phyloP scores from a whole-genome alignment of 2,888 invertebrate genomes.

The Parnassius apollo region DNA sequence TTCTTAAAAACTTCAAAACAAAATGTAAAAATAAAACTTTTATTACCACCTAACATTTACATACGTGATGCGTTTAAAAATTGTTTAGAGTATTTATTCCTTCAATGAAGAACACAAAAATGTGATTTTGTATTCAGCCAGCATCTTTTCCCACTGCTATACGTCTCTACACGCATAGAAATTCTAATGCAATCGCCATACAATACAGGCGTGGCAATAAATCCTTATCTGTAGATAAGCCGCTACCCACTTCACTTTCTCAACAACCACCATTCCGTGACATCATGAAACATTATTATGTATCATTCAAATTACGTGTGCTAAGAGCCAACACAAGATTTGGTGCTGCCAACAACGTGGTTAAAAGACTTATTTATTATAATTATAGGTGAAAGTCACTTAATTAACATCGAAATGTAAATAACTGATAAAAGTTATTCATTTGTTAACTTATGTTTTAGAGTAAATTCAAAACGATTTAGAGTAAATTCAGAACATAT shows the following conservation, averaged over 20 bases:
- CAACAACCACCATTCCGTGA: constrained; percentile 27
- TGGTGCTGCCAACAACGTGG: constrained; percentile 20
- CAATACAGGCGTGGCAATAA: constrained; percentile 44
- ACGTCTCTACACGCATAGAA: constrained; percentile 20
- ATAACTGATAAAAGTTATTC: constrained; percentile 5
- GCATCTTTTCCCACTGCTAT: constrained; percentile 14
- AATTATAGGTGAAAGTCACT: constrained; percentile 22
- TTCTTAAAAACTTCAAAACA: constrained; percentile 3
- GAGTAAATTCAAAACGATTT: not conserved
- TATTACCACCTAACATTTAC: constrained; percentile 14
- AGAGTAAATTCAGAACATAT: not conserved
- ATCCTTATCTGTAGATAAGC: constrained; percentile 56
- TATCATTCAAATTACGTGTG: constrained; percentile 23
- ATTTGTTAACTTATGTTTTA: not conserved
- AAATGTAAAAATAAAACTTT: constrained; percentile 1
- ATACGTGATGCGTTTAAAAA: constrained; percentile 11
- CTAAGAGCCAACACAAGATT: constrained; percentile 13
- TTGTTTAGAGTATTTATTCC: constrained; percentile 17
- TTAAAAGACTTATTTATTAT: constrained; percentile 20
- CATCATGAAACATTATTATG: constrained; percentile 22
- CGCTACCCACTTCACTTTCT: constrained; percentile 38
- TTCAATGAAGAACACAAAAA: constrained; percentile 15
- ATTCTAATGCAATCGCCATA: constrained; percentile 39
- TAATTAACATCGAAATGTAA: constrained; percentile 19
- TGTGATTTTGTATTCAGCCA: constrained; percentile 20